Evolutionary conservation across 2,888 invertebrate species (phyloP), one percentile per base, ranked within the genome.

Genomic region (Epiperipatus broadwayi): DNA sequence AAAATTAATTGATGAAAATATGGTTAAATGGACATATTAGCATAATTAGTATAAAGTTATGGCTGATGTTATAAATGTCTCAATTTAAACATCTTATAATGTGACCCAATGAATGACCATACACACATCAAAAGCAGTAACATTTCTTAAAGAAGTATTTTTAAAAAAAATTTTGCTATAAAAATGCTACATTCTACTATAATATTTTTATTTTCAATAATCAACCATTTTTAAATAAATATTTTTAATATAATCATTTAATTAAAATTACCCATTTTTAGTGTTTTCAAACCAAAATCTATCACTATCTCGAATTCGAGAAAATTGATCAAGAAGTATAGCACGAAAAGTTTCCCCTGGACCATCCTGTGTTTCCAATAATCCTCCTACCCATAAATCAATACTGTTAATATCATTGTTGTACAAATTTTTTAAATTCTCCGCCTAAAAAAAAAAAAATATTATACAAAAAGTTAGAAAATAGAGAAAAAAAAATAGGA

Each of bases 281-380:
- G 35, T 41, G 51, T 70, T 70, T 47, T 67, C 65, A 51, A 63
- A 70, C 69, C 70, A 70, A 54, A 69, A 70, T 39, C 70, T 49
- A 48, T 70, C 70, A 2, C 65, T 68, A 53, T 66, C 58, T 44
- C 70, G 50, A 41, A 70, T 67, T 45, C 70, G 52, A 25, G 46
- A 43, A 52, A 70, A 70, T 47, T 70, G 70, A 49, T 70, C 68
- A 21, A 50, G 43, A 39, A 70, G 68, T 30, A 70, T 61, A 2
- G 52, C 50, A 43, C 52, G 49, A 48, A 70, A 70, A 5, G 68
- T 53, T 47, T 61, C 59, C 2, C 68, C 69, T 2, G 67, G 68
- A 27, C 64, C 59, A 43, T 53, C 49, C 5, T 47, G 44, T 0
- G 67, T 67, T 54, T 70, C 70, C 36, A 69, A 47, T 40, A 70